Percentiles rank a stretch among this genome's conserved stretches.
Evolutionary conservation across 2,797 vertebrate species (phyloP).

Genomic region (Botia almorhae): DNA sequence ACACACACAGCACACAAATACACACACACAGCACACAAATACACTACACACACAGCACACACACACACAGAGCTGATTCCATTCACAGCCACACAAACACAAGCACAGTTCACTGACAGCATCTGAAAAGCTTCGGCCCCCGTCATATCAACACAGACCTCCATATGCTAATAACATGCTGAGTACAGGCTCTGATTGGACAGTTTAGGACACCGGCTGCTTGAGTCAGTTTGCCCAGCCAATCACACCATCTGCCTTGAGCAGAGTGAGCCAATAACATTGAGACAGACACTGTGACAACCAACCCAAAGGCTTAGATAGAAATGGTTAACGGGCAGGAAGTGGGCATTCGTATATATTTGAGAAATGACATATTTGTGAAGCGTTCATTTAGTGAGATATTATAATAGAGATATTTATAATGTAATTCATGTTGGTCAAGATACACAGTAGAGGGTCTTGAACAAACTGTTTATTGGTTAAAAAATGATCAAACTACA

Average conservation of each 20-base stretch:
- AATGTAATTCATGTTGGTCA: no score
- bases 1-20: no score
- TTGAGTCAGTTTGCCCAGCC: constrained; percentile 26
- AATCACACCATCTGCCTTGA: constrained; percentile 45
- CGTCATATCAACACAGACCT: constrained; percentile 35
- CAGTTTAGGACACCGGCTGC: constrained; percentile 10
- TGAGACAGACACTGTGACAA: constrained; percentile 19
- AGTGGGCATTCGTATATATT: background rate
- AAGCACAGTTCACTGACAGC: background rate
- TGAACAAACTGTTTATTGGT: no score
- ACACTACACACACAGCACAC: no score
- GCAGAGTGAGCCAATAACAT: constrained; percentile 23
- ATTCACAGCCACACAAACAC: constrained; percentile 22
- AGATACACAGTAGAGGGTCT: no score
- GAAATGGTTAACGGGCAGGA: background rate
- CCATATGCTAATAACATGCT: constrained; percentile 53
- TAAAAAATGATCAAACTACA: no score
- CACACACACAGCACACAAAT: no score
- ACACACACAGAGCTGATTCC: constrained; percentile 4
- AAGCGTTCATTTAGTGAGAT: no score
- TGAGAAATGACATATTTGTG: background rate
- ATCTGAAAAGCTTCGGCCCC: background rate
- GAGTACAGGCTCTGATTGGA: constrained; percentile 45
- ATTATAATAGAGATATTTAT: no score
- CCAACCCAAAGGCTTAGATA: constrained; percentile 8